phyloP scores from a whole-genome alignment of 2,888 invertebrate species.

The Phengaris arion region DNA sequence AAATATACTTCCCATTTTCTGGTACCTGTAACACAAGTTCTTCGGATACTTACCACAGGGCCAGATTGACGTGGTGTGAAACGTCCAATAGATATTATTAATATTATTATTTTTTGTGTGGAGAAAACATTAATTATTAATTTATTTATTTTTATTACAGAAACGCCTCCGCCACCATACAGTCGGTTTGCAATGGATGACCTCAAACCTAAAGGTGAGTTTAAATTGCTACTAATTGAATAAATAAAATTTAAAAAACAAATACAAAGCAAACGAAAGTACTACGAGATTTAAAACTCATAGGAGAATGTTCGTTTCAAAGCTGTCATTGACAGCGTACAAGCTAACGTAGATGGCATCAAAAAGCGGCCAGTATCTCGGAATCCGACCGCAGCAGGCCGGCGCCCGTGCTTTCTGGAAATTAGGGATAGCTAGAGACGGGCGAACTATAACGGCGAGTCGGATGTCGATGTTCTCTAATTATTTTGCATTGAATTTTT shows the following conservation, averaged over 20 bases:
- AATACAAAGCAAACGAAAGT: background rate
- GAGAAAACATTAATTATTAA: constrained; percentile 6
- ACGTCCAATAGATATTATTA: no score
- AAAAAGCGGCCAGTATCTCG: constrained; percentile 54
- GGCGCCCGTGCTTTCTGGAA: constrained; percentile 77
- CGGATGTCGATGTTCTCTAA: constrained; percentile 19
- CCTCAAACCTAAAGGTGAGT: constrained; percentile 87
- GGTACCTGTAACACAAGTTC: no score
- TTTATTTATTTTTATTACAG: constrained; percentile 70
- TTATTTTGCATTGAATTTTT: background rate
- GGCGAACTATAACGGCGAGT: constrained; percentile 26
- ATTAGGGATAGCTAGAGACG: constrained; percentile 65
- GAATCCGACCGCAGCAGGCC: constrained; percentile 71
- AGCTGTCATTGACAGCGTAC: constrained; percentile 27
- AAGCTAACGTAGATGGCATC: constrained; percentile 41
- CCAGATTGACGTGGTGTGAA: no score
- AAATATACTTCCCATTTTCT: no score
- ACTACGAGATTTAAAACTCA: background rate
- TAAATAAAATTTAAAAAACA: background rate
- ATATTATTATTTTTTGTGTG: background rate
- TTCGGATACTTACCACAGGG: no score
- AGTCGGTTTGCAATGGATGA: constrained; percentile 86
- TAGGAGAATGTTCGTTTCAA: background rate
- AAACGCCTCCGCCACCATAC: constrained; percentile 91
- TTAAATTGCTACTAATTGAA: background rate